Conservation (phyloP, 2,797 vertebrate genomes). For the Rhynchonycteris naso region DNA sequence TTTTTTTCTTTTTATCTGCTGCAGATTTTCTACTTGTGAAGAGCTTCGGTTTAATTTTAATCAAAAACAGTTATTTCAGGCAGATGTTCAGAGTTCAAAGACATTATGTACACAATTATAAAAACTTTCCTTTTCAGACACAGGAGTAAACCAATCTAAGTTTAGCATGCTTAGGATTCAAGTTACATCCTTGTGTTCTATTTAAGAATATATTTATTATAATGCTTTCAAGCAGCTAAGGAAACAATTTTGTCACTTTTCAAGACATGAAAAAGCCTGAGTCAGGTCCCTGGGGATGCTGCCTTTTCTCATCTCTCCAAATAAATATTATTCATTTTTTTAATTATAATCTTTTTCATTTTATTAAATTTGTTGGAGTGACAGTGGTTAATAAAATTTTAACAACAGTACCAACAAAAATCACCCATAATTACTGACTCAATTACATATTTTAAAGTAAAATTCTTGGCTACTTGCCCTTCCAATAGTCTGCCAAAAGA, state of each 20-base stretch:
- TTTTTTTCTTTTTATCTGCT: slow-evolving; percentile 74
- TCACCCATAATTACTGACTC: slow-evolving; percentile 8
- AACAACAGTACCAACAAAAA: slow-evolving; percentile 6
- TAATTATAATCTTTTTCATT: too few species aligned
- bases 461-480: slow-evolving; percentile 30
- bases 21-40: slow-evolving; percentile 75
- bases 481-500: slow-evolving; percentile 57
- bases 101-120: slow-evolving; percentile 30
- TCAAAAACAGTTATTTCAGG: slow-evolving; percentile 80
- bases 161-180: slow-evolving; percentile 45
- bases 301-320: slow-evolving; percentile 42
- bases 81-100: slow-evolving; percentile 81
- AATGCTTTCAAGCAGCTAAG: slow-evolving; percentile 27
- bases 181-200: slow-evolving; percentile 36
- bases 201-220: slow-evolving; percentile 41
- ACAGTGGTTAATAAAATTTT: too few species aligned
- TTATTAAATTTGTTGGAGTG: too few species aligned
- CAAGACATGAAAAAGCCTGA: not conserved
- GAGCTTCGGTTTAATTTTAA: slow-evolving; percentile 80
- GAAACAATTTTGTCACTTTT: slow-evolving; percentile 25
- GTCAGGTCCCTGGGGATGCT: not conserved
- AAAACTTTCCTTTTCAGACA: slow-evolving; percentile 75
- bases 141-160: slow-evolving; percentile 66
- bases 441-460: slow-evolving; percentile 51
- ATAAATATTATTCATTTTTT: slow-evolving; percentile 42